A percentile compares a stretch with the other conserved stretches of the same genome.
Evolutionary conservation across 2,113 vertebrate species (phyloP).

Genomic region (Cavia porcellus): DNA sequence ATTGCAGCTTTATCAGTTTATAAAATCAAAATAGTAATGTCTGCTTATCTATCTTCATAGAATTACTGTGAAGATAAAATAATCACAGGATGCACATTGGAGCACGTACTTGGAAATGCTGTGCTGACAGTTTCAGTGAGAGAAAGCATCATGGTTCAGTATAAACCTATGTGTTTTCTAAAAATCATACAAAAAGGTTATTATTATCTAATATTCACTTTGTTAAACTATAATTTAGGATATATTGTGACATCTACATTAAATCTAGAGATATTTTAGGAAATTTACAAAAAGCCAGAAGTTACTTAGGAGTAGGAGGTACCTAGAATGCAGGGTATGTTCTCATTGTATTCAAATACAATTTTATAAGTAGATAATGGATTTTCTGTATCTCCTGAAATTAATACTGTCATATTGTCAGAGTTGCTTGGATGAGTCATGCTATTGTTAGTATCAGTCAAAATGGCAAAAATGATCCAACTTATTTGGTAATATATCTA

Average conservation of each 20-base stretch:
- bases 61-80: constrained; percentile 59
- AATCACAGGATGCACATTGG: neutral
- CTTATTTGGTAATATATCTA: neutral
- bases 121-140: neutral
- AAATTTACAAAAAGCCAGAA: neutral
- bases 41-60: neutral
- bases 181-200: neutral
- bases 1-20: constrained; percentile 49
- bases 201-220: neutral
- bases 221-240: neutral
- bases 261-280: neutral
- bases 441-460: neutral
- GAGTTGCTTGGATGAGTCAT: neutral
- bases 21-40: constrained; percentile 58
- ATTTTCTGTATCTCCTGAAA: neutral
- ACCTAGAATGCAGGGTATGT: neutral
- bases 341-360: neutral
- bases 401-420: neutral
- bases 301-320: constrained; percentile 7
- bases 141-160: neutral
- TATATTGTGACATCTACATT: neutral
- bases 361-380: neutral
- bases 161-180: neutral
- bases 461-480: neutral
- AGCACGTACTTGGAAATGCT: too few species aligned